Percentiles rank a stretch among this genome's conserved stretches.
phyloP scores from a whole-genome alignment of 1,140 invertebrate genomes.

The Ephestia elutella region DNA sequence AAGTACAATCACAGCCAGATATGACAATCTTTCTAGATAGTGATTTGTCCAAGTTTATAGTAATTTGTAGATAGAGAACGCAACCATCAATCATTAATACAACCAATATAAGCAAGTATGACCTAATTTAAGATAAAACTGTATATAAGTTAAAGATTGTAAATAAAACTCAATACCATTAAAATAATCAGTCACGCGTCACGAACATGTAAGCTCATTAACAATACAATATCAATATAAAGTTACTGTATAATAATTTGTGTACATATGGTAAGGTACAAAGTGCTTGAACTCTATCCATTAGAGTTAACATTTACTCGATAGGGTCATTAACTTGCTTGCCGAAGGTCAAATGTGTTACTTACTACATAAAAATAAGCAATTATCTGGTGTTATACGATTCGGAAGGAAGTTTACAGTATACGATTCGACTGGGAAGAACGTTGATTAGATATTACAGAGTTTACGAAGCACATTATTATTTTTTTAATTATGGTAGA shows the following conservation, averaged over 20 bases:
- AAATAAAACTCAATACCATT: too few relatives aligned
- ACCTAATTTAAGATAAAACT: too few relatives aligned
- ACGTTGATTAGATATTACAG: not conserved
- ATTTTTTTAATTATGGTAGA: too few relatives aligned
- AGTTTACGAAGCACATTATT: too few relatives aligned
- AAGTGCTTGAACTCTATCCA: conserved; percentile 12
- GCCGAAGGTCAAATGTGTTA: conserved; percentile 11
- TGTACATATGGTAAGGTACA: conserved; percentile 7
- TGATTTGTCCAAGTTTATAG: too few relatives aligned
- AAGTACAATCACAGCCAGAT: too few relatives aligned
- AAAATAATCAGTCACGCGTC: too few relatives aligned
- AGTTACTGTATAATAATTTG: conserved; percentile 7
- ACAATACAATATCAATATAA: conserved; percentile 2
- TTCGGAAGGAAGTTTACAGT: not conserved
- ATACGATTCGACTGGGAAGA: not conserved
- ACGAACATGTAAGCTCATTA: not conserved
- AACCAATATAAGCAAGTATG: too few relatives aligned
- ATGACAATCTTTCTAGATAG: too few relatives aligned
- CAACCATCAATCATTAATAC: too few relatives aligned
- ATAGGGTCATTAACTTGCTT: conserved; percentile 13
- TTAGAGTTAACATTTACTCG: conserved; percentile 12
- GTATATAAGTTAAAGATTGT: too few relatives aligned
- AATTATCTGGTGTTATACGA: conserved; percentile 8
- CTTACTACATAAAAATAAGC: conserved; percentile 5
- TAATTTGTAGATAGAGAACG: too few relatives aligned